Conservation (phyloP, 2,113 vertebrate genomes). For the Conger conger region DNA sequence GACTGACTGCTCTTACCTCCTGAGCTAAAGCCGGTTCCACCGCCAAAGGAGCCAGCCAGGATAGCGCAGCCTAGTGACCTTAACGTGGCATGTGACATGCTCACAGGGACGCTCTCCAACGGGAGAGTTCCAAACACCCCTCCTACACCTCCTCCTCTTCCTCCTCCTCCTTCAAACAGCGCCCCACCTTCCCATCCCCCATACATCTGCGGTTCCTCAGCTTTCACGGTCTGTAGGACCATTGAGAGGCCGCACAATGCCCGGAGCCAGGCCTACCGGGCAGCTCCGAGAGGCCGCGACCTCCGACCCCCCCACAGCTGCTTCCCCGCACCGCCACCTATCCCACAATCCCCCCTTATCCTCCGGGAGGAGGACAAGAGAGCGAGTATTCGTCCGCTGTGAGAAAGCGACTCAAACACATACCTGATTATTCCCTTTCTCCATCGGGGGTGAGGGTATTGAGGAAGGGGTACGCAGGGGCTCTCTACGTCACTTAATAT, state of each 20-base stretch:
- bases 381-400: slow-evolving; percentile 29
- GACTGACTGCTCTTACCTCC: too few species aligned
- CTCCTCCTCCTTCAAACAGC: not conserved
- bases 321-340: slow-evolving; percentile 44
- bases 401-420: slow-evolving; percentile 24
- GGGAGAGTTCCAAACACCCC: too few species aligned
- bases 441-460: not conserved
- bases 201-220: slow-evolving; percentile 40
- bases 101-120: too few species aligned
- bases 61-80: not conserved
- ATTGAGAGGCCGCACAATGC: slow-evolving; percentile 57
- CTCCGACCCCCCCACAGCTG: slow-evolving; percentile 66
- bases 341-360: slow-evolving; percentile 54
- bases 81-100: not conserved
- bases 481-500: slow-evolving; percentile 18
- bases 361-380: slow-evolving; percentile 26
- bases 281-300: slow-evolving; percentile 52
- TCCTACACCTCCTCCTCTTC: too few species aligned
- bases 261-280: slow-evolving; percentile 57
- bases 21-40: too few species aligned
- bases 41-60: too few species aligned
- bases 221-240: slow-evolving; percentile 49
- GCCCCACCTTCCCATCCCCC: not conserved
- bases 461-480: too few species aligned
- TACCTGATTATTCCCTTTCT: slow-evolving; percentile 12